A percentile compares a stretch with the other conserved stretches of the same genome.
phyloP scores from a whole-genome alignment of 1,140 invertebrate genomes.

The Drosophila mauritiana region DNA sequence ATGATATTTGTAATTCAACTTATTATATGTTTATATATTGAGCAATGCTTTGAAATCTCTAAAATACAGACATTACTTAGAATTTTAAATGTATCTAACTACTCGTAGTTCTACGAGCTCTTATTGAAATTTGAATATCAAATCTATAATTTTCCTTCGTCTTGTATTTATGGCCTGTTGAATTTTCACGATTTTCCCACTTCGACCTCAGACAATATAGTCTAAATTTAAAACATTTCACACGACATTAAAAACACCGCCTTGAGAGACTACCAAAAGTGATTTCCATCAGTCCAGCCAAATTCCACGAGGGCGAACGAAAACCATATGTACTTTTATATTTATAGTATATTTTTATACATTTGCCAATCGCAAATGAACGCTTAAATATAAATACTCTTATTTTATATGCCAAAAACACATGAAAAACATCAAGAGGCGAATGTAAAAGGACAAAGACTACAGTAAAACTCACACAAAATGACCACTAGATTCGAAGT shows the following conservation, averaged over 20 bases:
- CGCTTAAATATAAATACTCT: conserved; percentile 21
- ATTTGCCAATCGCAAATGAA: conserved; percentile 15
- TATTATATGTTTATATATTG: too few relatives aligned
- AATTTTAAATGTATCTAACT: background rate
- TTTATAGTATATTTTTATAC: conserved; percentile 19
- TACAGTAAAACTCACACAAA: conserved; percentile 13
- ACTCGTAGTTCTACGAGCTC: too few relatives aligned
- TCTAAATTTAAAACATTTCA: conserved; percentile 25
- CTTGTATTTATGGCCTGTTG: background rate
- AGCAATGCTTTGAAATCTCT: too few relatives aligned
- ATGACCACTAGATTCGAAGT: conserved; percentile 5
- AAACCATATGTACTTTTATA: conserved; percentile 11
- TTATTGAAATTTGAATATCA: background rate
- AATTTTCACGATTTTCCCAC: background rate
- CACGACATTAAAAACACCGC: conserved; percentile 10
- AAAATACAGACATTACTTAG: too few relatives aligned
- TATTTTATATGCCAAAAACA: background rate
- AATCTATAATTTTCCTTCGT: background rate
- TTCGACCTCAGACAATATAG: conserved; percentile 11
- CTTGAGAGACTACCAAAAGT: conserved; percentile 17
- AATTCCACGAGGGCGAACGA: background rate
- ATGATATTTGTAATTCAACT: conserved; percentile 1
- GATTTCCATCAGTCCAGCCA: conserved; percentile 11
- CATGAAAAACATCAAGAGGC: conserved; percentile 30
- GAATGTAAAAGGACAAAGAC: conserved; percentile 25